Evolutionary conservation across 2,888 invertebrate genomes (phyloP), one percentile per base, ranked within the genome.

Genomic region (Tenthredo scrophulariae): DNA sequence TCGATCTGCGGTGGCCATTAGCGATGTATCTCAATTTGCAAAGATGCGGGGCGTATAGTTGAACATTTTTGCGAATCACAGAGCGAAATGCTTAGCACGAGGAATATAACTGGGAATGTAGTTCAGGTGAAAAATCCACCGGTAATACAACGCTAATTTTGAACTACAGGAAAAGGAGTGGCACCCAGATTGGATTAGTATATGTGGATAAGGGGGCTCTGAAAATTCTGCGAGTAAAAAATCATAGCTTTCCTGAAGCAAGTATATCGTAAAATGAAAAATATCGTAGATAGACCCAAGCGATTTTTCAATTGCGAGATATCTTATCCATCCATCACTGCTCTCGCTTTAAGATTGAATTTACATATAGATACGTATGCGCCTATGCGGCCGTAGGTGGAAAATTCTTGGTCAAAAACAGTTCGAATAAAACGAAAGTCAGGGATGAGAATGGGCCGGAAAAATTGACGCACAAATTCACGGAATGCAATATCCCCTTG

Each of bases 401-500:
- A 29, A 70, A 70, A 37, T 37, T 33, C 33, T 37, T 37, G 33
- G 37, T 33, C 18, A 54, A 79, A 50, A 26, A n/a, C 18, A 54
- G 10, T 79, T 29, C 37, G 18, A 29, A 46, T 75, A 26, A 13
- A 75, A 26, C 6, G 26, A 50, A 46, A 46, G 0, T 26, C 13
- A 1, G 26, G 22, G 10, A 46, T n/a, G n/a, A n/a, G 13, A 33
- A 37, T 2, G 9, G 33, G 33, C 9, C 5, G 54, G 33, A 50
- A 33, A 54, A 79, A 58, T 79, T 54, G 37, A 54, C 79, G 10
- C 9, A 58, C 37, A 79, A 79, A 79, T 79, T 79, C 18, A 7
- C 79, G 79, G 79, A 79, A 79, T 79, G 79, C 58, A 79, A 79
- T 79, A 79, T 77, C 77, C 29, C 18, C 18, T 29, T 18, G 3